Base-by-base conservation (phyloP, 2,113 vertebrate species). In the Cryptomyrus ogoouensis region DNA sequence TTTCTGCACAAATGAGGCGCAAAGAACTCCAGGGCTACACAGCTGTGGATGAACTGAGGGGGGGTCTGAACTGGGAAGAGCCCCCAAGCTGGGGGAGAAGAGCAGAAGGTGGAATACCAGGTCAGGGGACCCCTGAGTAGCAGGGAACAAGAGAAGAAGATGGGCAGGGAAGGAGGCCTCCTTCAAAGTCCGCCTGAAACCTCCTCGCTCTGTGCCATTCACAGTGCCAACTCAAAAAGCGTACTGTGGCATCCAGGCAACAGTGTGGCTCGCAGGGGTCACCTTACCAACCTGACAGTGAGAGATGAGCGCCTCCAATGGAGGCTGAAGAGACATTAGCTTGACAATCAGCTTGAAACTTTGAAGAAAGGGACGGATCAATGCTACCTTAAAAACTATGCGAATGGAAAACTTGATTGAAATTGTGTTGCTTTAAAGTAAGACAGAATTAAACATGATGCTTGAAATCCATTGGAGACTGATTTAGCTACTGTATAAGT, bases 1-100 rank as follows among this genome's bases (percentile, higher is more conserved):
- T 90, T 52, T 27, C 21, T 83, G 10, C 87, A 92, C 90, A 93
- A 93, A 93, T 92, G 90, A 93, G 88, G 89, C 92, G 93, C 89
- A 70, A n/a, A 44, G 88, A 88, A 58, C 50, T 89, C 87, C 19
- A 2, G 70, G 6, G 49, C 47, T 52, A 50, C 27, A 53, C 74
- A 89, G 88, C 66, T 9, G 70, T 52, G 15, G 17, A 50, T 0
- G 49, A 46, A 53, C 24, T 12, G 21, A 21, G 88, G 15, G 35
- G 19, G 49, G 42, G 42, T 1, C 19, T 74, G 44, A 49, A 42
- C 21, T 5, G 74, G 56, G 17, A 13, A 47, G 24, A n/a, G 44
- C 42, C 88, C 10, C 35, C 21, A 58, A 70, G 88, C 8, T 46
- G 10, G 88, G 88, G 44, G 15, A 10, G 44, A 12, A 46, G 39